Evolutionary conservation across 2,888 invertebrate species (phyloP), one percentile per base, ranked within the genome.

Genomic region (Reticulitermes lucifugus): DNA sequence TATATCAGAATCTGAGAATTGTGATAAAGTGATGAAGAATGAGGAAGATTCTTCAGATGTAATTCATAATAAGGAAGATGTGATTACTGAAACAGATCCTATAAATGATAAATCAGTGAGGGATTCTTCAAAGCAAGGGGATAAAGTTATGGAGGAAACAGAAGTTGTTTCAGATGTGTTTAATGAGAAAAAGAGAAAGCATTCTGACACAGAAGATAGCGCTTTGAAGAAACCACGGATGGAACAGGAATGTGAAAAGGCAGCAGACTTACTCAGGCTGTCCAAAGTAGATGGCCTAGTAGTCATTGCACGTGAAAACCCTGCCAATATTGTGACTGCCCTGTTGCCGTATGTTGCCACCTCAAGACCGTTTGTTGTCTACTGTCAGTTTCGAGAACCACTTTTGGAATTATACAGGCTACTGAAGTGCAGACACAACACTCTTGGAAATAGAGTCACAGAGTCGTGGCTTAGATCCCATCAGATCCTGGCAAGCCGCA

Each of bases 381-480:
- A 95, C 90, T 96, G 95, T 89, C 93, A 93, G 87, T 94, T 95
- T 88, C 94, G 95, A 87, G 98, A 98, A 92, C 96, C 98, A 0
- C 91, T 99, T 70, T 94, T 96, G 89, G 96, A 97, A 87, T 93
- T 97, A 85, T 98, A 96, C 90, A 92, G 95, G 84, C 93, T 94
- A 88, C 91, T 99, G 84, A 97, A 97, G 90, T 93, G 94, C 84
- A 92, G 93, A 83, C 92, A 93, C 85, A 94, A 95, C 89, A 94
- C 96, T 29, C 94, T 97, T 18, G 95, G 95, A 89, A 91, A 99
- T 71, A 94, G 94, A 89, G 91, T 99, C 18, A 94, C 95, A 71
- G 96, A 96, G 88, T 97, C 96, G 89, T 99, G 98, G 94, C 92
- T 97, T 90, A 93, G 98, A 88, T 94, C 95, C 88, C 98, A 98